Base-by-base conservation (phyloP, 2,113 vertebrate species). In the Haplotaxodon microlepis region DNA sequence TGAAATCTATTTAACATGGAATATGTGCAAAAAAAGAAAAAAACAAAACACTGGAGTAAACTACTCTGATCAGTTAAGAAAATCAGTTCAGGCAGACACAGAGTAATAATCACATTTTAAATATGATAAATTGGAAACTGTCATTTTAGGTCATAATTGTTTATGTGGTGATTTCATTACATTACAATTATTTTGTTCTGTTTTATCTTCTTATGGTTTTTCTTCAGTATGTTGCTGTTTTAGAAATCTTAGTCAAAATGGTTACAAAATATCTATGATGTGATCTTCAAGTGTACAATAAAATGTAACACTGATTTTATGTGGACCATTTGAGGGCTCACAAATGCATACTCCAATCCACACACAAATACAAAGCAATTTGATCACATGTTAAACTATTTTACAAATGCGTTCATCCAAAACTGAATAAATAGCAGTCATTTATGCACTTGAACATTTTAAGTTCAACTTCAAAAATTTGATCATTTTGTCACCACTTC, bases 301-400 rank as follows among this genome's bases (percentile, higher is more conserved):
- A 66, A n/a, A 66, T 66, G 11, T 38, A 66, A 66, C 34, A 38
- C 3, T 2, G 63, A 38, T 38, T 69, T 13, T 69, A 69, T 8
- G 0, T 21, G 34, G 61, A 69, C 61, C 34, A 0, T 69, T 38
- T 38, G 34, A 69, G 34, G 1, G 1, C 10, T 69, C 10, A 38
- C 19, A 69, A 66, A 66, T 38, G 34, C 7, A 8, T 8, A 8
- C 34, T 69, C 19, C 19, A 21, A 8, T 21, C 63, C 34, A 38
- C 63, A 69, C 63, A 38, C 19, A 69, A 38, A 69, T 8, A 21
- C 63, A 69, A 38, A 69, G 63, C 19, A 38, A 21, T 69, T 0
- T 13, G 34, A 69, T 69, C 63, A 13, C 63, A 69, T 13, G 34
- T 21, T 5, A 69, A 38, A 13, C 61, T 66, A 8, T 1, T 38